Base-by-base conservation (phyloP, 2,113 vertebrate genomes). In the Cyanistes caeruleus region DNA sequence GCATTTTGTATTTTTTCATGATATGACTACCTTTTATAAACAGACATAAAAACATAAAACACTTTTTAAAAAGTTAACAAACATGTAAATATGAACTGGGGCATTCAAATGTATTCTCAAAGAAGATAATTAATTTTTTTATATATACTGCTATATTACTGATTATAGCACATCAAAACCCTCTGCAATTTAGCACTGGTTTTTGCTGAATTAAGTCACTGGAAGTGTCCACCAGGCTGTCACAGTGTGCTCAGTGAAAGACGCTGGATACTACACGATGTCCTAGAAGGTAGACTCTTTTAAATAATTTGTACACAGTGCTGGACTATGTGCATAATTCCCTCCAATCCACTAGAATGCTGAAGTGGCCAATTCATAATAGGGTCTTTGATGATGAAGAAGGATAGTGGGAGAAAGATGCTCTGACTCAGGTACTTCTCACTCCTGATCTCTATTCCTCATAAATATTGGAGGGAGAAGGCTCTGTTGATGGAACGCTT, bases 141-240 rank as follows among this genome's bases (percentile, higher is more conserved):
- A 14, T 7, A 33, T 28, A 9, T 62, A 18, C 44, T 4, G 7
- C 37, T 83, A 1, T 58, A 25, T 53, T 65, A 69, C 31, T n/a
- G 5, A 43, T n/a, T 37, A 37, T 37, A 48, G 3, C 35, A 85
- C 5, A 28, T 4, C 1, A 5, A 67, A 49, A 5, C 2, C 2
- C 5, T 39, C 7, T 80, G 5, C 33, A 15, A 41, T 79, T 52
- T 49, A 58, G 23, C 49, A 33, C 21, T 33, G 18, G 4, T 18
- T 80, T 80, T 83, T 43, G 18, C 56, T 68, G 30, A 30, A 51
- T 33, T 37, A 68, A 55, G 27, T 68, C 37, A 56, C 37, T 62
- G 60, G 41, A 68, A 53, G 10, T 74, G 16, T 28, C 55, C 63
- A 35, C 18, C 51, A 60, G 53, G 37, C 58, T 88, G 24, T 56